These are phyloP conservation scores for Zaprionus taronus DNA, from an alignment of 1,140 invertebrate genomes.

Conservation along the genomic window DNA sequence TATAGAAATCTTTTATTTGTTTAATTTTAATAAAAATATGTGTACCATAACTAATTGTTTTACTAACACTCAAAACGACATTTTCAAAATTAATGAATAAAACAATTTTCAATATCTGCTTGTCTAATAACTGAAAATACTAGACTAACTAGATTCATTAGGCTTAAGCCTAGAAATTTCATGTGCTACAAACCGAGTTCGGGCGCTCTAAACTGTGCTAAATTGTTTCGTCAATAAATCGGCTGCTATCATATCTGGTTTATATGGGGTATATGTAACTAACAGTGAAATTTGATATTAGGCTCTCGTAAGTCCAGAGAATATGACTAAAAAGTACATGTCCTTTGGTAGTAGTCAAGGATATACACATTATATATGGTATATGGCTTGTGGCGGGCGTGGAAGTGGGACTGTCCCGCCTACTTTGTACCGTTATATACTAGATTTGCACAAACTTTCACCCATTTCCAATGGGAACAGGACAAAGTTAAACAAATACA, in stretches of 20 bases:
- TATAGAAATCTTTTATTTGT: neutral
- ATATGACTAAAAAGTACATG: neutral
- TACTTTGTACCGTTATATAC: neutral
- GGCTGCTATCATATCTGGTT: neutral
- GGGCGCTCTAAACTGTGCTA: neutral
- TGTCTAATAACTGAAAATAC: neutral
- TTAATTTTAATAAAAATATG: neutral
- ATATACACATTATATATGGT: neutral
- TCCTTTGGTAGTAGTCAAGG: neutral
- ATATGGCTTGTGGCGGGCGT: neutral
- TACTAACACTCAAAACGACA: neutral
- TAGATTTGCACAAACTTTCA: constrained; percentile 6
- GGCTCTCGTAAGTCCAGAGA: neutral
- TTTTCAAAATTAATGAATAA: neutral
- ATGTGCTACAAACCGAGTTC: neutral
- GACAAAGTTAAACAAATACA: constrained; percentile 13
- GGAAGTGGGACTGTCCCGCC: neutral
- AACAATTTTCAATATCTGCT: neutral
- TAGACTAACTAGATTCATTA: neutral
- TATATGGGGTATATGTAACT: neutral
- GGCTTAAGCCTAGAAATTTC: neutral
- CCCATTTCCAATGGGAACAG: constrained; percentile 4
- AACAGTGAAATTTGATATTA: neutral
- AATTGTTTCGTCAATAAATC: neutral
- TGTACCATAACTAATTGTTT: neutral